These are phyloP conservation scores for Tortrix viridana DNA, from an alignment of 2,888 invertebrate genomes.

Conservation along the genomic window DNA sequence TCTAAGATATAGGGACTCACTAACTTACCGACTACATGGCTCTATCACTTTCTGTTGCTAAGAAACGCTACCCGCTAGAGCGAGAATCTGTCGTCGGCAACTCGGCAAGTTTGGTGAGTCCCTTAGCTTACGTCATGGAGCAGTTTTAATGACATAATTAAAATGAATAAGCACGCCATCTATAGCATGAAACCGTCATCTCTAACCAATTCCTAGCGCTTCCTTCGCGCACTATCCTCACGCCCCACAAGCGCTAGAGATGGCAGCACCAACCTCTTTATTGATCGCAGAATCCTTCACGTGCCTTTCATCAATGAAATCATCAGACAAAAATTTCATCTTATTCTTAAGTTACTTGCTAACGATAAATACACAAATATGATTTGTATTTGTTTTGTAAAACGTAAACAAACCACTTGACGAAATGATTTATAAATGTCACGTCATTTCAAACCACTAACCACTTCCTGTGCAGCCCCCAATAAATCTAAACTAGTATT, in stretches of 20 bases:
- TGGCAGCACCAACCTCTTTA: slow-evolving; percentile 20
- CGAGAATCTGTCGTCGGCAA: too few relatives aligned
- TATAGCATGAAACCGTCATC: neutral
- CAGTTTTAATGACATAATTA: too few relatives aligned
- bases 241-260: neutral
- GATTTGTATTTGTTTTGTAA: neutral
- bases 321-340: neutral
- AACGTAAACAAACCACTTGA: slow-evolving; percentile 12
- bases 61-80: too few relatives aligned
- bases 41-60: too few relatives aligned
- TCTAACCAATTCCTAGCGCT: neutral
- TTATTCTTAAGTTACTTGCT: too few relatives aligned
- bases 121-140: too few relatives aligned
- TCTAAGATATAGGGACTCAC: too few relatives aligned
- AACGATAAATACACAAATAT: neutral
- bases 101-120: too few relatives aligned
- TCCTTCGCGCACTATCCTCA: neutral
- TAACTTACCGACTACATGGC: too few relatives aligned
- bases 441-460: slow-evolving; percentile 15
- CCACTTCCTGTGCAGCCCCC: neutral
- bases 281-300: slow-evolving; percentile 12
- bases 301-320: neutral
- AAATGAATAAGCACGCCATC: slow-evolving; percentile 17
- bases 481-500: slow-evolving; percentile 29
- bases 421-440: neutral